A percentile compares a stretch with the other conserved stretches of the same genome.
phyloP scores from a whole-genome alignment of 2,113 vertebrate species.

The Gorsachius goisagi region DNA sequence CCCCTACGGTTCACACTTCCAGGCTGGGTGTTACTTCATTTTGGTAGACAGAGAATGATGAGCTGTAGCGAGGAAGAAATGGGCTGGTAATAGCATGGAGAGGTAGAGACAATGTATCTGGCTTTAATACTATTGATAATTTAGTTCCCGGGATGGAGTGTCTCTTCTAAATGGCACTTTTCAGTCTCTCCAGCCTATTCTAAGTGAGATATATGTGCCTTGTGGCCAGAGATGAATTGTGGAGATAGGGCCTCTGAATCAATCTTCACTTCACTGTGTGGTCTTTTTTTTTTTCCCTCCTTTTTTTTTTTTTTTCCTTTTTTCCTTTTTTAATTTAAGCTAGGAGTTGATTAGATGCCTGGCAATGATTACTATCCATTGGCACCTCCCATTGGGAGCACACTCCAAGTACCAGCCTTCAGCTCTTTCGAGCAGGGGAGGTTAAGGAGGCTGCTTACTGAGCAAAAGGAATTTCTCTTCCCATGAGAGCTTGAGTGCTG shows the following conservation, averaged over 20 bases:
- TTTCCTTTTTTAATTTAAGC: background rate
- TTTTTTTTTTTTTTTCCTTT: background rate
- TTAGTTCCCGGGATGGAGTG: constrained; percentile 32
- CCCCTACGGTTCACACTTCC: background rate
- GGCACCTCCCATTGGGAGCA: constrained; percentile 29
- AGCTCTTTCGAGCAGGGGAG: constrained; percentile 22
- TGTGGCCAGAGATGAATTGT: constrained; percentile 45
- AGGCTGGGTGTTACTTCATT: constrained; percentile 3
- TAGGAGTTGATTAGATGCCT: constrained; percentile 26
- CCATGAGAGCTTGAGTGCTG: background rate
- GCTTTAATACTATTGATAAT: constrained; percentile 45
- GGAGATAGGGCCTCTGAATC: constrained; percentile 29
- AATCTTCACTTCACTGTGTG: background rate
- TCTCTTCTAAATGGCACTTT: constrained; percentile 44
- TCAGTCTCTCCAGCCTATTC: constrained; percentile 44
- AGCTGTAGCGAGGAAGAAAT: background rate
- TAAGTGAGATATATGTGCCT: constrained; percentile 49
- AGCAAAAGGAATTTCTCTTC: constrained; percentile 56
- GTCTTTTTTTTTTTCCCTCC: background rate
- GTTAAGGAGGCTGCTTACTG: constrained; percentile 52
- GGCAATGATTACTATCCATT: constrained; percentile 26
- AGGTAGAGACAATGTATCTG: constrained; percentile 24
- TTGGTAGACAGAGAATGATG: constrained; percentile 43
- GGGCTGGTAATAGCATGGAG: background rate
- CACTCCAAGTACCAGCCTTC: constrained; percentile 24